A percentile compares a stretch with the other conserved stretches of the same genome.
phyloP scores from a whole-genome alignment of 2,888 invertebrate genomes.

The Bimastos eiseni region DNA sequence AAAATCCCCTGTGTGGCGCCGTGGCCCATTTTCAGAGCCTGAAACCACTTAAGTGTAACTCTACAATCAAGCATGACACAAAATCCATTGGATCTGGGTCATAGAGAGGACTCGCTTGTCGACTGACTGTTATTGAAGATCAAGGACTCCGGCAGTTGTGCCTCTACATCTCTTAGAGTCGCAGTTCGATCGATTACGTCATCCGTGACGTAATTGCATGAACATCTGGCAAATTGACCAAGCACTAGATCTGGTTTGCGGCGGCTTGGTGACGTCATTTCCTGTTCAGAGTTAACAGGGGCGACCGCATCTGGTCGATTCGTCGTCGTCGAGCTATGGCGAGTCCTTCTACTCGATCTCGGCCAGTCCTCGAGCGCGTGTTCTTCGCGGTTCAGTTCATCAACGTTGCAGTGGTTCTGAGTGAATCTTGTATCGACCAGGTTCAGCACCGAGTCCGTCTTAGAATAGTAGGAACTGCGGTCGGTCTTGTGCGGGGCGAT shows the following conservation, averaged over 20 bases:
- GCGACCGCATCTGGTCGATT: not conserved
- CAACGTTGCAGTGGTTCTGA: not conserved
- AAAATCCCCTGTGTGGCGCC: too few species aligned
- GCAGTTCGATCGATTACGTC: not conserved
- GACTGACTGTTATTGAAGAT: not conserved
- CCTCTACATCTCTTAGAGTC: not conserved
- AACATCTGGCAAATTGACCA: not conserved
- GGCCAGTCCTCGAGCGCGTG: not conserved
- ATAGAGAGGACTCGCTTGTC: not conserved
- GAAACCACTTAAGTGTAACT: not conserved
- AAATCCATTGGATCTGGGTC: not conserved
- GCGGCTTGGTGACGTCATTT: slow-evolving; percentile 7
- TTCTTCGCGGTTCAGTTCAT: not conserved
- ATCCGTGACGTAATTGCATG: not conserved
- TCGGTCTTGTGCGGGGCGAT: not conserved
- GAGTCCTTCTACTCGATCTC: not conserved
- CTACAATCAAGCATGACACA: not conserved
- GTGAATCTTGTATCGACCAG: not conserved
- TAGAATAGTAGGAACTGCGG: not conserved
- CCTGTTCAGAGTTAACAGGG: not conserved
- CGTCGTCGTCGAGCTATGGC: not conserved
- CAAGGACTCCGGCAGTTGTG: not conserved
- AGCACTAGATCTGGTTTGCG: not conserved
- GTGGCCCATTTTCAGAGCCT: not conserved
- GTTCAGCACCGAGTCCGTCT: not conserved